phyloP scores from a whole-genome alignment of 2,113 vertebrate genomes.

The Nothoprocta perdicaria region DNA sequence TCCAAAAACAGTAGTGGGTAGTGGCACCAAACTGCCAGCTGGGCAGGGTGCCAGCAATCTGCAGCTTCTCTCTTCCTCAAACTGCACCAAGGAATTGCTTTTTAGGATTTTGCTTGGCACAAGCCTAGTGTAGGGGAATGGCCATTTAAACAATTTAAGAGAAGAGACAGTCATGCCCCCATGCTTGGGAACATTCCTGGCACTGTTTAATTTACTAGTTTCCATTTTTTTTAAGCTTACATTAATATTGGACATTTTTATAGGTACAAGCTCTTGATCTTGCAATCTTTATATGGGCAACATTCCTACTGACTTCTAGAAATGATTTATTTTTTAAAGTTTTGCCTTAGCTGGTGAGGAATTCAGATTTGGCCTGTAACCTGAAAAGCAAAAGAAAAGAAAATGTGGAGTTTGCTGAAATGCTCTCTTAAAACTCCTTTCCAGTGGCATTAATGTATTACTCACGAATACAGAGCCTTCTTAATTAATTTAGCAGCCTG shows the following conservation, averaged over 20 bases:
- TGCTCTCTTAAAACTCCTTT: slow-evolving; percentile 20
- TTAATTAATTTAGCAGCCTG: slow-evolving; percentile 56
- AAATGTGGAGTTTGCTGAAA: slow-evolving; percentile 40
- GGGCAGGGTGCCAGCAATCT: not conserved
- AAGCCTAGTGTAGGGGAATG: accelerated
- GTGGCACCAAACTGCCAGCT: not conserved
- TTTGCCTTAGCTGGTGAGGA: slow-evolving; percentile 32
- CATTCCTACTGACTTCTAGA: slow-evolving; percentile 13
- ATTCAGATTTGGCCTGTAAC: slow-evolving; percentile 24
- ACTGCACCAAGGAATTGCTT: not conserved
- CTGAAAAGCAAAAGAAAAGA: slow-evolving; percentile 37
- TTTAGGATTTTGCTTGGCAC: not conserved
- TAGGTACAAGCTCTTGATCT: not conserved
- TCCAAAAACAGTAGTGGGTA: not conserved
- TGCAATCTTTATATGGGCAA: not conserved
- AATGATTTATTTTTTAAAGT: not conserved
- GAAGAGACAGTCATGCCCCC: not conserved
- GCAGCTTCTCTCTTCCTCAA: not conserved
- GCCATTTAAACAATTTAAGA: not conserved
- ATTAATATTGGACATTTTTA: slow-evolving; percentile 8
- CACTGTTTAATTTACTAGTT: not conserved
- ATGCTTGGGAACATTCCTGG: not conserved
- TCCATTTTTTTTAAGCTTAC: not conserved
- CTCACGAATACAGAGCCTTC: not conserved
- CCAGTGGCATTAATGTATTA: slow-evolving; percentile 8